phyloP scores from a whole-genome alignment of 2,113 vertebrate genomes.

The Solea senegalensis region DNA sequence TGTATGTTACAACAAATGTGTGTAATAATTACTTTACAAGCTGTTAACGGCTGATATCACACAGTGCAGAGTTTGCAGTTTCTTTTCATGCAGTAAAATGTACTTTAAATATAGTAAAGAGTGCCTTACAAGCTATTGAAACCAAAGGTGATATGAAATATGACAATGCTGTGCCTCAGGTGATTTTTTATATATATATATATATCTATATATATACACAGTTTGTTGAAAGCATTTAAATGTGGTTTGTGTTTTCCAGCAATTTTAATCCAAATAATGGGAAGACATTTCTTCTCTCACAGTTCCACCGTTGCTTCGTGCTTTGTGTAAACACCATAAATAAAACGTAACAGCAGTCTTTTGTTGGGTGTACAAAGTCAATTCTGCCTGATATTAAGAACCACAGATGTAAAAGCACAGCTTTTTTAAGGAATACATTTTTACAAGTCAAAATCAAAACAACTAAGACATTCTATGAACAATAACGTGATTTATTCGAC shows the following conservation, averaged over 20 bases:
- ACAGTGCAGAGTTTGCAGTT: constrained; percentile 8
- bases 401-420: too few relatives aligned
- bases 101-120: neutral
- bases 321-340: constrained; percentile 53
- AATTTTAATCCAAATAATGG: neutral
- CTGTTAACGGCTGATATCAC: neutral
- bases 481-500: constrained; percentile 72
- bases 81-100: constrained; percentile 17
- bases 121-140: constrained; percentile 48
- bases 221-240: constrained; percentile 21
- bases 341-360: constrained; percentile 40
- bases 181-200: constrained; percentile 16
- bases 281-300: neutral
- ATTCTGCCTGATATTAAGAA: neutral
- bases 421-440: too few relatives aligned
- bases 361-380: neutral
- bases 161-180: constrained; percentile 19
- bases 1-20: neutral
- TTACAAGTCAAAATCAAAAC: too few relatives aligned
- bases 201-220: neutral
- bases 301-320: constrained; percentile 29
- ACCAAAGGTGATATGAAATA: constrained; percentile 39
- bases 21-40: constrained; percentile 7
- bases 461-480: too few relatives aligned
- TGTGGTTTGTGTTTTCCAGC: constrained; percentile 1